Conservation (phyloP, 1,140 invertebrate genomes). For the Philaenus spumarius region DNA sequence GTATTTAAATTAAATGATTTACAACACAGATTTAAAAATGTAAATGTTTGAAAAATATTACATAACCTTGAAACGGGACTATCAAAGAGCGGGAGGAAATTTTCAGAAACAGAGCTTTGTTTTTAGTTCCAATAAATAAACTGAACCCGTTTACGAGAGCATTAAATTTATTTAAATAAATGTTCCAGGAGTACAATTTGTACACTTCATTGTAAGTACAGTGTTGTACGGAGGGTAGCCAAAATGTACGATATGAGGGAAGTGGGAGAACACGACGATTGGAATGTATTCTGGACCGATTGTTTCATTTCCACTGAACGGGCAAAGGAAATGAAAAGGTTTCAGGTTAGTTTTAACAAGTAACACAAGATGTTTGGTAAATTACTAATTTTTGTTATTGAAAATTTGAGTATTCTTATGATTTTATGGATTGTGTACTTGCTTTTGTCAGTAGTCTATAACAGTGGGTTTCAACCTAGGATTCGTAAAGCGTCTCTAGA, state of each 20-base stretch:
- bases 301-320: constrained; percentile 71
- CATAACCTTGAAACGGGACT: no score
- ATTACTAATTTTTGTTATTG: neutral
- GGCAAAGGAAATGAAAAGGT: constrained; percentile 84
- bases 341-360: constrained; percentile 43
- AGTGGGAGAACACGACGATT: constrained; percentile 69
- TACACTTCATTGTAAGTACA: constrained; percentile 64
- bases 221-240: constrained; percentile 59
- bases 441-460: neutral
- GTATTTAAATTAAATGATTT: no score
- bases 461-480: no score
- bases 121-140: no score
- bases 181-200: constrained; percentile 49
- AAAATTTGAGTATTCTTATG: neutral
- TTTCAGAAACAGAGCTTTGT: no score
- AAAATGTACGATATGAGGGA: constrained; percentile 69
- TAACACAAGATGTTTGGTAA: neutral
- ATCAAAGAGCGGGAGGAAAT: no score
- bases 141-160: no score
- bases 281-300: constrained; percentile 89
- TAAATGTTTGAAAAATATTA: no score
- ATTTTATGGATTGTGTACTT: neutral
- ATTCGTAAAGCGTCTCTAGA: no score
- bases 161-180: no score
- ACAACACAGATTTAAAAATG: no score